phyloP scores from a whole-genome alignment of 2,113 vertebrate species.

The Bucco capensis region DNA sequence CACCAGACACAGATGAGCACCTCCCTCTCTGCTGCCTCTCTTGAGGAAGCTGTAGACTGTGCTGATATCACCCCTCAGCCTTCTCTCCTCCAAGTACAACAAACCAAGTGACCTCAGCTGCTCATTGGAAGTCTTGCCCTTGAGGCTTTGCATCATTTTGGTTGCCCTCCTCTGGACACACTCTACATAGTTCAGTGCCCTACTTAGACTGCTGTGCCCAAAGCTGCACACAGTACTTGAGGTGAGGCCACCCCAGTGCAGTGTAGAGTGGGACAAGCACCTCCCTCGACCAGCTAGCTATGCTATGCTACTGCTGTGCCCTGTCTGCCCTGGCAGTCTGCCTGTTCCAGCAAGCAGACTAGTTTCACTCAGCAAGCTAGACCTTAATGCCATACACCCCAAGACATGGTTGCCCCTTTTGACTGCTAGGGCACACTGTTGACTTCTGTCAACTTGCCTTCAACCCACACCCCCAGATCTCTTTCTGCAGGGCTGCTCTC shows the following conservation, averaged over 20 bases:
- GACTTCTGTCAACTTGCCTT: background rate
- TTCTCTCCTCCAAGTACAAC: background rate
- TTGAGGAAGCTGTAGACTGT: background rate
- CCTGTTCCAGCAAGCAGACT: too few species aligned
- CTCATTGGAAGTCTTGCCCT: background rate
- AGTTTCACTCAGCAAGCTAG: too few species aligned
- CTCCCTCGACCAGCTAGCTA: fast-evolving
- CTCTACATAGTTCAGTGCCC: too few species aligned
- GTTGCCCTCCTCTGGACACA: background rate
- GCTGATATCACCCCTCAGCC: background rate
- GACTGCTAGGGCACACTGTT: background rate
- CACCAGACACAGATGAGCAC: background rate
- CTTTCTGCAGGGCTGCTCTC: background rate
- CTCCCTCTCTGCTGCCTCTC: background rate
- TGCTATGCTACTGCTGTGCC: background rate
- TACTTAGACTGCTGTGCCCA: background rate
- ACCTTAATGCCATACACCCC: too few species aligned
- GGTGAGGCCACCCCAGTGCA: background rate
- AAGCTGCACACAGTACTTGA: background rate
- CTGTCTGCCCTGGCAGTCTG: too few species aligned
- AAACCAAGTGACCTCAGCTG: background rate
- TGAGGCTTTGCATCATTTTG: background rate
- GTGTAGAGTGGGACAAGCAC: background rate
- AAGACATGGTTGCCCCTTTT: background rate
- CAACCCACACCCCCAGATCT: background rate